Percentiles rank a stretch among this genome's conserved stretches.
Conservation (phyloP, 2,113 vertebrate species). For the Lagopus muta region DNA sequence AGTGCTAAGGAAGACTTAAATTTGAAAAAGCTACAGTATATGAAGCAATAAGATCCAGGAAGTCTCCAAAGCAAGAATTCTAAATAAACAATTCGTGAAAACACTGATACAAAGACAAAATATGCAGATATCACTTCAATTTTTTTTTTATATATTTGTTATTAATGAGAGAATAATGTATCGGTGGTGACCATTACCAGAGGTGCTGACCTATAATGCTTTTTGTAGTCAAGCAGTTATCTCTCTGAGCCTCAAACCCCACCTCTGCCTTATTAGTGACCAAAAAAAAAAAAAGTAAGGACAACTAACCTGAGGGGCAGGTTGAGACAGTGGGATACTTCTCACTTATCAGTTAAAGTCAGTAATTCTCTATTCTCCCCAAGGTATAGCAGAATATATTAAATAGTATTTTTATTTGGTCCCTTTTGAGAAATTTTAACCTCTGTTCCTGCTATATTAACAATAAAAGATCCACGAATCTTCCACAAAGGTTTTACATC, state of each 20-base stretch:
- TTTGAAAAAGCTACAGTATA: not conserved
- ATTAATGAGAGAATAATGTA: not conserved
- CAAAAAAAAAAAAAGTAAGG: not conserved
- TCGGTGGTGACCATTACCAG: not conserved
- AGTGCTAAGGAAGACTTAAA: not conserved
- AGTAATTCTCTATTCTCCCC: not conserved
- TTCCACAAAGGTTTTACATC: not conserved
- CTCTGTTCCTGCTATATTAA: not conserved
- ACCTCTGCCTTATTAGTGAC: not conserved
- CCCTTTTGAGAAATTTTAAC: not conserved
- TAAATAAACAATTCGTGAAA: not conserved
- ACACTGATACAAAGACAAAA: not conserved
- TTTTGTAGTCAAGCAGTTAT: not conserved
- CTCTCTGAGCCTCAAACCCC: not conserved
- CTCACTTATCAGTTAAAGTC: not conserved
- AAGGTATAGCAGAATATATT: not conserved
- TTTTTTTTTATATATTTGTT: not conserved
- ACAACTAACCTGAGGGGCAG: not conserved
- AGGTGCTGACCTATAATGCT: not conserved
- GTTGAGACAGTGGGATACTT: not conserved
- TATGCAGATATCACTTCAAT: not conserved
- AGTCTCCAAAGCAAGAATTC: not conserved
- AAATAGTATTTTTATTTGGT: not conserved
- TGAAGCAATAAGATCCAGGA: not conserved
- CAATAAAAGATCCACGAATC: not conserved